phyloP scores from a whole-genome alignment of 2,113 vertebrate genomes.

The Spea bombifrons region DNA sequence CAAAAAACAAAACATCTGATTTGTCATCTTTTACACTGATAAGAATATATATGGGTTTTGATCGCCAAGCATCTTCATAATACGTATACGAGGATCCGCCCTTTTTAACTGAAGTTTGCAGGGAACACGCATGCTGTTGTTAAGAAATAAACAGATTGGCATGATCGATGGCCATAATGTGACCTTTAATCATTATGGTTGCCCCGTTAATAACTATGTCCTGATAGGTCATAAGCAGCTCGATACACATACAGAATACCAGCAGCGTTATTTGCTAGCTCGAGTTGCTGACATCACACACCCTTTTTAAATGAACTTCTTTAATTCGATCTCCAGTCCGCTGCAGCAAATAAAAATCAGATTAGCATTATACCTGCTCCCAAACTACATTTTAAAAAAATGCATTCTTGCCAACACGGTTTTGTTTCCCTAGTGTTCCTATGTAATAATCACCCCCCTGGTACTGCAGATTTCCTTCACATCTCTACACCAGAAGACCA shows the following conservation, averaged over 20 bases:
- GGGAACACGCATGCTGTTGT: background rate
- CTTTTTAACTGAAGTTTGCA: constrained; percentile 37
- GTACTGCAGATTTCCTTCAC: constrained; percentile 11
- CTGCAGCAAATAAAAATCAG: too few species aligned
- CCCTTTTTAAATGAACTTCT: too few species aligned
- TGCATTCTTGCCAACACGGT: too few species aligned
- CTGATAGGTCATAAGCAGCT: too few species aligned
- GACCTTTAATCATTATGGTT: background rate
- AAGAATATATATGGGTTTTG: background rate
- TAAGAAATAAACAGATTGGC: background rate
- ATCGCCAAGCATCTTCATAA: constrained; percentile 1
- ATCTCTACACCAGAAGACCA: background rate
- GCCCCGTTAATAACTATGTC: too few species aligned
- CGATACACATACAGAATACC: too few species aligned
- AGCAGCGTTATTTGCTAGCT: too few species aligned
- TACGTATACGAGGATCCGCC: constrained; percentile 30
- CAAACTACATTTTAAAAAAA: too few species aligned
- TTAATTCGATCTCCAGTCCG: too few species aligned
- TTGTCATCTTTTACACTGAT: background rate
- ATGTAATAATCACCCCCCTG: background rate
- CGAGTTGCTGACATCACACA: too few species aligned
- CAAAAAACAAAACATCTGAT: constrained; percentile 2
- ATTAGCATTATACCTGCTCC: too few species aligned
- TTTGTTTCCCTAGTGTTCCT: too few species aligned
- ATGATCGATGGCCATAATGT: background rate